phyloP scores from a whole-genome alignment of 2,888 invertebrate genomes.

The Agrotis ipsilon region DNA sequence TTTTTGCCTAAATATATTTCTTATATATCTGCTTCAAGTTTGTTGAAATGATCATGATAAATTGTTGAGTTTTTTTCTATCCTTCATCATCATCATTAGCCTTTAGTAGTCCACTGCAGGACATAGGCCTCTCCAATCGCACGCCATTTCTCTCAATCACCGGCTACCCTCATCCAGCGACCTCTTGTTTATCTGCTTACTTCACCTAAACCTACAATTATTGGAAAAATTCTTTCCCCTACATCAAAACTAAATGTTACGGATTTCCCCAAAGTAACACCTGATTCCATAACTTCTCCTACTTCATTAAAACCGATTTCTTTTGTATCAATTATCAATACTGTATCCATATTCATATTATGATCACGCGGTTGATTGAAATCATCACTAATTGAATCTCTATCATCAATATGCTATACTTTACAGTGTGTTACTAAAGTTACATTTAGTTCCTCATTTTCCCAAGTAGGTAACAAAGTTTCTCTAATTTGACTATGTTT shows the following conservation, averaged over 20 bases:
- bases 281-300: too few species aligned
- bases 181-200: too few species aligned
- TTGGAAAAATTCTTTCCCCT: too few species aligned
- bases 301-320: background rate
- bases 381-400: background rate
- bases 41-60: background rate
- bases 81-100: too few species aligned
- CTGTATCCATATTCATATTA: background rate
- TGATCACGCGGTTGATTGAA: background rate
- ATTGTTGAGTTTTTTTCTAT: too few species aligned
- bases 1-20: background rate
- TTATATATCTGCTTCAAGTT: background rate
- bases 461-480: background rate
- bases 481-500: background rate
- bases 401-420: background rate
- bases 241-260: too few species aligned
- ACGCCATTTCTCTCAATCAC: too few species aligned
- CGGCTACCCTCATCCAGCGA: too few species aligned
- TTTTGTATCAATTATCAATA: background rate
- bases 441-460: background rate
- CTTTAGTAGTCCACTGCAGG: too few species aligned
- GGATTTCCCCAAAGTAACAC: too few species aligned
- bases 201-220: background rate
- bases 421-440: background rate
- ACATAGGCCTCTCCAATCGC: too few species aligned